Percentiles rank a stretch among this genome's conserved stretches.
phyloP scores from a whole-genome alignment of 2,797 vertebrate genomes.

The Alouatta caraya region DNA sequence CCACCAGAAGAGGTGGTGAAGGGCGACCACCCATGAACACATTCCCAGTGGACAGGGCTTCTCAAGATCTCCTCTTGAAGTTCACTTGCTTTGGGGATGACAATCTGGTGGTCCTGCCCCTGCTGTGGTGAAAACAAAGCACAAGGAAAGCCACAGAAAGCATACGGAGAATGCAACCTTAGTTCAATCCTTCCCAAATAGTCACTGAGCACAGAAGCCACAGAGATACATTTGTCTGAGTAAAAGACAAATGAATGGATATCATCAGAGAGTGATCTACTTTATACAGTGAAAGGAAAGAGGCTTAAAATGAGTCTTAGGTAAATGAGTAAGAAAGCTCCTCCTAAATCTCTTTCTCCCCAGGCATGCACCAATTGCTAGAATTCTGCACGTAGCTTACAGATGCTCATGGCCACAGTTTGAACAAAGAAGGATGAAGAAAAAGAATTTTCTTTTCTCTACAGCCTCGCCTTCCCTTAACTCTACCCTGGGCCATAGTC shows the following conservation, averaged over 20 bases:
- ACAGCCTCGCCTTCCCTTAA: not conserved
- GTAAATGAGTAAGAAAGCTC: not conserved
- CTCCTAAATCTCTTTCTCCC: not conserved
- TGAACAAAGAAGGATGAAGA: not conserved
- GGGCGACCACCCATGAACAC: accelerated
- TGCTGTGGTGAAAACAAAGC: not conserved
- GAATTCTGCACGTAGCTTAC: not conserved
- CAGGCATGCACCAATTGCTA: not conserved
- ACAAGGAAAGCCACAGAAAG: not conserved
- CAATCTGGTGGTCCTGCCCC: not conserved
- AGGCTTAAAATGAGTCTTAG: not conserved
- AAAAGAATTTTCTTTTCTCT: not conserved
- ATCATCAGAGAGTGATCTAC: not conserved
- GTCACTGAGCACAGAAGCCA: not conserved
- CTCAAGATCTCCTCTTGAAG: not conserved
- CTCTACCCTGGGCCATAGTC: not conserved
- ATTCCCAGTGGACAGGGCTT: not conserved
- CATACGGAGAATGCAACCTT: not conserved
- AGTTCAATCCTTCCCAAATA: not conserved
- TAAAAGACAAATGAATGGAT: not conserved
- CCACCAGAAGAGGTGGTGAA: not conserved
- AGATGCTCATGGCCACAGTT: not conserved
- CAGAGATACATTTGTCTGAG: not conserved
- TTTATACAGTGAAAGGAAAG: not conserved
- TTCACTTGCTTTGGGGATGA: not conserved